Evolutionary conservation across 2,797 vertebrate species (phyloP).

Genomic region (Rhinophrynus dorsalis): DNA sequence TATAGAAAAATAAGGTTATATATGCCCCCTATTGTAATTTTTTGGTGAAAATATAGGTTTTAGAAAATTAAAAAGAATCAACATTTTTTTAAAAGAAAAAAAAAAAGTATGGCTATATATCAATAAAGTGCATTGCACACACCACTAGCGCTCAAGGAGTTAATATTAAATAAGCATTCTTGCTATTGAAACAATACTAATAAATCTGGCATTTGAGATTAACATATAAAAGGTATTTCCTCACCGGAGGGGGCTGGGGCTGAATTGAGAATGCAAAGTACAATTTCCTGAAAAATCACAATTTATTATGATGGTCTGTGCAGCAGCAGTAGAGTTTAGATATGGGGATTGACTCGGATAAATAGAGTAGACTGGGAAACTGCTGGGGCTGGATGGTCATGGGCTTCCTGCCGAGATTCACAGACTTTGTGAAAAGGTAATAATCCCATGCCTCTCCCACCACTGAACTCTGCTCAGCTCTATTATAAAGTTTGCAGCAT

Average conservation of each 20-base stretch:
- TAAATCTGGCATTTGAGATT: slow-evolving; percentile 28
- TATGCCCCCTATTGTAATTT: too few species aligned
- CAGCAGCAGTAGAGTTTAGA: slow-evolving; percentile 22
- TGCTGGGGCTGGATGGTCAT: slow-evolving; percentile 12
- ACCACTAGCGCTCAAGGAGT: too few species aligned
- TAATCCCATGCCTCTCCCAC: slow-evolving; percentile 24
- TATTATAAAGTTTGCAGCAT: slow-evolving; percentile 4
- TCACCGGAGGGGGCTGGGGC: slow-evolving; percentile 25
- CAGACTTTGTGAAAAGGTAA: slow-evolving; percentile 31
- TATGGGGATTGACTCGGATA: slow-evolving; percentile 41
- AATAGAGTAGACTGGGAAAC: slow-evolving; percentile 39
- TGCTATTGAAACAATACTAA: slow-evolving; percentile 22
- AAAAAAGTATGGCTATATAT: neutral
- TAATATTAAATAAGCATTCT: too few species aligned
- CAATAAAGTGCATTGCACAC: too few species aligned
- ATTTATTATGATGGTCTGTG: slow-evolving; percentile 12
- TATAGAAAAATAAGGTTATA: too few species aligned
- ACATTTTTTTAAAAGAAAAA: neutral
- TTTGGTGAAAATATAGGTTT: too few species aligned
- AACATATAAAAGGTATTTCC: slow-evolving; percentile 27
- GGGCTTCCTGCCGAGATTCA: slow-evolving; percentile 34
- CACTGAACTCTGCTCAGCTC: slow-evolving; percentile 4
- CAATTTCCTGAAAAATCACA: slow-evolving; percentile 38
- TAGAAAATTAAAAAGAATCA: too few species aligned
- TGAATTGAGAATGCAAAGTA: slow-evolving; percentile 23